Conservation (phyloP, 2,888 invertebrate genomes). For the Nomada ruficornis region DNA sequence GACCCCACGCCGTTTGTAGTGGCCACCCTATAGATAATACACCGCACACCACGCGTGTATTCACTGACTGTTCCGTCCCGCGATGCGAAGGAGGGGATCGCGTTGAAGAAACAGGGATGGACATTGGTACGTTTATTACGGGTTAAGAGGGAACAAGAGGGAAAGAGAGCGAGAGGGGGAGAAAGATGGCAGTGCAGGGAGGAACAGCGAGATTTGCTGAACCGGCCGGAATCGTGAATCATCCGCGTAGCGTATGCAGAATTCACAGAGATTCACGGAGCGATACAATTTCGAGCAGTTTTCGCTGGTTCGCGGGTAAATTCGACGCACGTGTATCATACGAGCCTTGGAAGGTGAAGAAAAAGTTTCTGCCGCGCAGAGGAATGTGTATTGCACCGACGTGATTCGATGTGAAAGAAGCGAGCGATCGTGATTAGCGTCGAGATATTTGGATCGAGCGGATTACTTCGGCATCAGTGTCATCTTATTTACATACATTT, state of each 20-base stretch:
- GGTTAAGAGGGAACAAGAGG: neutral
- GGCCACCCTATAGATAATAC: conserved; percentile 79
- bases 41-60: conserved; percentile 66
- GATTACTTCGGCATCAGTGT: no score
- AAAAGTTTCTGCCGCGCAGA: no score
- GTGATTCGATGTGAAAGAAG: neutral
- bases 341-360: neutral
- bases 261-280: conserved; percentile 61
- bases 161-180: conserved; percentile 14
- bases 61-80: conserved; percentile 74
- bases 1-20: conserved; percentile 82
- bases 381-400: neutral
- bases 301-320: conserved; percentile 52
- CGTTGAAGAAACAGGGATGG: conserved; percentile 17
- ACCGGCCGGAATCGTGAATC: conserved; percentile 65
- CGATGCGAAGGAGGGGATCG: conserved; percentile 20
- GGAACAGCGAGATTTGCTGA: conserved; percentile 55
- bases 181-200: conserved; percentile 24
- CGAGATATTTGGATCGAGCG: no score
- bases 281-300: conserved; percentile 54
- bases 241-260: conserved; percentile 58
- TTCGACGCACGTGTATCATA: conserved; percentile 36
- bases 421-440: no score
- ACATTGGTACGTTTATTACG: conserved; percentile 37
- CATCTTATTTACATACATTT: no score